phyloP scores from a whole-genome alignment of 2,888 invertebrate genomes.

The Elgonia sp. region DNA sequence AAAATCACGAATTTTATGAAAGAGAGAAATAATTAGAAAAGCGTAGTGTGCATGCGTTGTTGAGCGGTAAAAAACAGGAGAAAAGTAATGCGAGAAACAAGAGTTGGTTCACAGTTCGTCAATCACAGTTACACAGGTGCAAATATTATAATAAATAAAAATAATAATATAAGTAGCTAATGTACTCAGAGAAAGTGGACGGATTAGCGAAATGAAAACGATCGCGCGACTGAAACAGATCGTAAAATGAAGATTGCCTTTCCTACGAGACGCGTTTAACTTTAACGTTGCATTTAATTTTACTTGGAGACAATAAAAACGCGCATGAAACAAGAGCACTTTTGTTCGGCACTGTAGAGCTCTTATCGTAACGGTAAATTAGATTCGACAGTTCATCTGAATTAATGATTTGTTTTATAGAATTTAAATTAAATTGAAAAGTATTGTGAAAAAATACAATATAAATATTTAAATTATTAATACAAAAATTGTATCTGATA shows the following conservation, averaged over 20 bases:
- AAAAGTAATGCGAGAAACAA: not conserved
- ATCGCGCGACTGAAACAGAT: constrained; percentile 30
- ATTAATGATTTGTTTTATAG: too few species aligned
- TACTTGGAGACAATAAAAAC: not conserved
- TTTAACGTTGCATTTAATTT: constrained; percentile 19
- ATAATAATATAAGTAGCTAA: constrained; percentile 12
- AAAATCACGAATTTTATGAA: not conserved
- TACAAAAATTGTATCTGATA: too few species aligned
- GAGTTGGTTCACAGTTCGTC: not conserved
- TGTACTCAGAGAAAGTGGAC: constrained; percentile 22
- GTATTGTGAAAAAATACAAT: too few species aligned
- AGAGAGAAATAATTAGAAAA: not conserved
- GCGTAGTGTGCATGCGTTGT: constrained; percentile 2
- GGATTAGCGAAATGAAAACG: constrained; percentile 25
- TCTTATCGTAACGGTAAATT: too few species aligned
- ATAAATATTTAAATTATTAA: too few species aligned
- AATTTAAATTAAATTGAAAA: too few species aligned
- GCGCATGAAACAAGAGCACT: constrained; percentile 1
- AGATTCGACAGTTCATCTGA: too few species aligned
- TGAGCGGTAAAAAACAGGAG: not conserved
- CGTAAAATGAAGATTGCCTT: constrained; percentile 22
- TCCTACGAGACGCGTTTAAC: constrained; percentile 13
- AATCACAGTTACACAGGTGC: constrained; percentile 17
- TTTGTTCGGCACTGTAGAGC: not conserved
- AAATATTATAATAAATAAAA: constrained; percentile 23